Base-by-base conservation (phyloP, 2,797 vertebrate species). In the Macropus fuliginosus region DNA sequence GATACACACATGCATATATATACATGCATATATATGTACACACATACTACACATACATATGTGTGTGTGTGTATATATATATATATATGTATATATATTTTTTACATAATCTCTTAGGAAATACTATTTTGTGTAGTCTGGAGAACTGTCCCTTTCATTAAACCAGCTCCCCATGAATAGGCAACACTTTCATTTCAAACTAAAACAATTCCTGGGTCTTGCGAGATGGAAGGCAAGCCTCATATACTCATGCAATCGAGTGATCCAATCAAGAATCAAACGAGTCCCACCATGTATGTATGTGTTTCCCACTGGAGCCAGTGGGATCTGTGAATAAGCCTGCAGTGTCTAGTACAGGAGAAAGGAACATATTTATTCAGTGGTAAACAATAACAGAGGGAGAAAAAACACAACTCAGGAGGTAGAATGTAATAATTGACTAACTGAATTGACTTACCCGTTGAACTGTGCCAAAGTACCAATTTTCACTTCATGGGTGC, bases 181-280 rank as follows among this genome's bases (percentile, higher is more conserved):
- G 12, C 93, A 92, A 11, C 10, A 94, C 91, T 96, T 93, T 93
- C 96, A 96, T 93, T 94, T 95, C 91, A 96, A 95, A 56, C 21
- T 21, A 92, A 91, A 91, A 55, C 34, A 5, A 93, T 13, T 9
- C 56, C 0, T 94, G 54, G 16, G 18, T 0, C 0, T 93, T 93
- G 13, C 52, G 74, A 74, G 34, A 56, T 57, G 91, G 14, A 95
- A 92, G 50, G 31, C 57, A 74, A 1, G 0, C 54, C 1, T 18
- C 18, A 21, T 11, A 24, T 56, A 29, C 10, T 27, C 3, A 28
- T 62, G 3, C 31, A 91, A 31, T 24, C 16, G 0, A 66, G 0
- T 50, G 94, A 24, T 34, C 3, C 28, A 27, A 74, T 74, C n/a
- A 74, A 74, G 34, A 40, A 40, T 5, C 5, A 74, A 74, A 74